Evolutionary conservation across 2,888 invertebrate genomes (phyloP).

Genomic region (Rhynchonema sp.): DNA sequence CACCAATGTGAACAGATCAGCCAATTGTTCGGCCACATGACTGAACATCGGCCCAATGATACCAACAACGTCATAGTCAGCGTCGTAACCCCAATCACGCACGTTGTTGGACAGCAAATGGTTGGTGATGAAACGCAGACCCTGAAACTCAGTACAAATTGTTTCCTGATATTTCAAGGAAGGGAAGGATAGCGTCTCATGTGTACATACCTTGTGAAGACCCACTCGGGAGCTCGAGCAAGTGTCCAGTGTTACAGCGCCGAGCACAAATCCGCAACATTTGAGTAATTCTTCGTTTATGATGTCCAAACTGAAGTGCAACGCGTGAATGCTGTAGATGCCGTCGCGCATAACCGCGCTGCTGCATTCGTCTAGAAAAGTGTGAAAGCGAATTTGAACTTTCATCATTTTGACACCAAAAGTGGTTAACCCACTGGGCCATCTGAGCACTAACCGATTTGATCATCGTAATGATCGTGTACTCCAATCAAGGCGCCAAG

Average conservation of each 20-base stretch:
- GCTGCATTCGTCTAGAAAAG: neutral
- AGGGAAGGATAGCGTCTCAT: neutral
- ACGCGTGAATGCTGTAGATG: neutral
- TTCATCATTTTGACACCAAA: too few species aligned
- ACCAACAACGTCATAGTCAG: constrained; percentile 14
- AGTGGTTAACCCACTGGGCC: too few species aligned
- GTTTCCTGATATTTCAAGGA: neutral
- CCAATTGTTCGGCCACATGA: constrained; percentile 14
- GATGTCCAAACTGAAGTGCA: neutral
- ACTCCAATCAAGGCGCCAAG: neutral
- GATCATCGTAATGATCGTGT: too few species aligned
- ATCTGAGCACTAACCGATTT: too few species aligned
- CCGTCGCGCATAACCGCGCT: neutral
- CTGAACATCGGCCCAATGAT: constrained; percentile 18
- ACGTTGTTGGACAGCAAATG: neutral
- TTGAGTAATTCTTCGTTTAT: constrained; percentile 1
- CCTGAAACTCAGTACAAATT: too few species aligned
- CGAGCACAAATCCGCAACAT: constrained; percentile 12
- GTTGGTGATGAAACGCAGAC: neutral
- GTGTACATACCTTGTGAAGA: constrained; percentile 10
- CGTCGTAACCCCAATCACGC: too few species aligned
- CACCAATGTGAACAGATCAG: constrained; percentile 13
- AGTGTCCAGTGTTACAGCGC: constrained; percentile 15
- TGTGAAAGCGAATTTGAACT: too few species aligned
- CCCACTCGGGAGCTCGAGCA: constrained; percentile 15